A percentile compares a stretch with the other conserved stretches of the same genome.
Evolutionary conservation across 2,113 vertebrate genomes (phyloP).

Genomic region (Colius striatus): DNA sequence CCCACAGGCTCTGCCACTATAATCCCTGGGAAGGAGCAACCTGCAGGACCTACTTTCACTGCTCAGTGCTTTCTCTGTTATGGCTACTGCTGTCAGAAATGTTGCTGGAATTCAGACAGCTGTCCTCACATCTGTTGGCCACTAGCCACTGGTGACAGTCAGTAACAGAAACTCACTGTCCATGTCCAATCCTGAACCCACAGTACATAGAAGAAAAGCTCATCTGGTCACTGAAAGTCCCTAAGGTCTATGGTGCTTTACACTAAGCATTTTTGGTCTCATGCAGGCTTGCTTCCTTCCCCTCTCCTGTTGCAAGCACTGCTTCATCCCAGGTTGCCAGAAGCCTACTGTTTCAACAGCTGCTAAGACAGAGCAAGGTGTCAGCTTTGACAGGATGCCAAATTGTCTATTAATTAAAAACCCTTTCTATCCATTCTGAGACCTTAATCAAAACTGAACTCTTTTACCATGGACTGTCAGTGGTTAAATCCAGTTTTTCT

Average conservation of each 20-base stretch:
- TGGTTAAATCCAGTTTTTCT: not conserved
- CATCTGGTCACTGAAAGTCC: slow-evolving; percentile 3
- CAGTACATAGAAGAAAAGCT: not conserved
- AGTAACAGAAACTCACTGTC: not conserved
- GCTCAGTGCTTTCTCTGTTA: slow-evolving; percentile 19
- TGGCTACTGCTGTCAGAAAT: not conserved
- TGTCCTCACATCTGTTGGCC: slow-evolving; percentile 2
- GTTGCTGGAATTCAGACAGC: not conserved
- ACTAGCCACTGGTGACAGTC: not conserved
- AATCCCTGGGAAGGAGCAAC: slow-evolving; percentile 48
- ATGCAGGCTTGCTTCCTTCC: slow-evolving; percentile 41
- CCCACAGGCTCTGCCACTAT: slow-evolving; percentile 46
- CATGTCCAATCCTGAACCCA: not conserved
- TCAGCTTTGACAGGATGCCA: slow-evolving; percentile 40
- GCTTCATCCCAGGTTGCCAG: slow-evolving; percentile 60
- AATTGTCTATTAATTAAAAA: slow-evolving; percentile 28
- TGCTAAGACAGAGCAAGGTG: slow-evolving; percentile 45
- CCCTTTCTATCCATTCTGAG: not conserved
- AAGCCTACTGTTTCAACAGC: slow-evolving; percentile 59
- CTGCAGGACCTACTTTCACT: slow-evolving; percentile 61
- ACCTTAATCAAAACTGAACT: not conserved
- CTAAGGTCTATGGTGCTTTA: not conserved
- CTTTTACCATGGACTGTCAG: not conserved
- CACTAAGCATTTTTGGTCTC: slow-evolving; percentile 6
- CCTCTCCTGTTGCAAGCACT: slow-evolving; percentile 37